Percentiles rank a stretch among this genome's conserved stretches.
Evolutionary conservation across 2,888 invertebrate genomes (phyloP).

Genomic region (Chymomyza fuscimana): DNA sequence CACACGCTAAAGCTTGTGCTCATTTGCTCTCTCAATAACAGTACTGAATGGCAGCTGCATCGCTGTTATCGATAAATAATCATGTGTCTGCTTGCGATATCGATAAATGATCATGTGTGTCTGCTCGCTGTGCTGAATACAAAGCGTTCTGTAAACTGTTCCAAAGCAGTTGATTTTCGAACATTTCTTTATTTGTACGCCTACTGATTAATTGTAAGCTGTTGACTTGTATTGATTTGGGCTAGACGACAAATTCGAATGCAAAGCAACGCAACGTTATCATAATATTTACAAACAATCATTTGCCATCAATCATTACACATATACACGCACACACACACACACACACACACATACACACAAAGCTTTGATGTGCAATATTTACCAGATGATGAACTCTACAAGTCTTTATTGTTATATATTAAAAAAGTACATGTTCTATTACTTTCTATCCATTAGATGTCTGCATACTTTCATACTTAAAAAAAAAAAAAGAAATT

Average conservation of each 20-base stretch:
- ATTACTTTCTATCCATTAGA: constrained; percentile 36
- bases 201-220: constrained; percentile 44
- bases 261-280: constrained; percentile 24
- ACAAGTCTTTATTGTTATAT: constrained; percentile 25
- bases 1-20: no score
- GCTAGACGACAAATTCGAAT: constrained; percentile 38
- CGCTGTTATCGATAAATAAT: no score
- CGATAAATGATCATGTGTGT: no score
- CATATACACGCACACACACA: constrained; percentile 19
- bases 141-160: background rate
- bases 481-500: constrained; percentile 6
- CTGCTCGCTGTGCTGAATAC: background rate
- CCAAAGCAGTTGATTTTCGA: constrained; percentile 48
- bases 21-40: no score
- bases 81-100: no score
- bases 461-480: constrained; percentile 16
- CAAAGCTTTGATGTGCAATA: constrained; percentile 33
- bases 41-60: no score
- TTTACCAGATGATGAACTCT: constrained; percentile 23
- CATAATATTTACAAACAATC: constrained; percentile 15
- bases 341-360: constrained; percentile 13
- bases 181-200: constrained; percentile 66
- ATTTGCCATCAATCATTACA: constrained; percentile 10
- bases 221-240: constrained; percentile 49
- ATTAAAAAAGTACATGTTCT: constrained; percentile 9